These are phyloP conservation scores for Procapra przewalskii DNA, from an alignment of 2,113 vertebrate species.

Conservation along the genomic window DNA sequence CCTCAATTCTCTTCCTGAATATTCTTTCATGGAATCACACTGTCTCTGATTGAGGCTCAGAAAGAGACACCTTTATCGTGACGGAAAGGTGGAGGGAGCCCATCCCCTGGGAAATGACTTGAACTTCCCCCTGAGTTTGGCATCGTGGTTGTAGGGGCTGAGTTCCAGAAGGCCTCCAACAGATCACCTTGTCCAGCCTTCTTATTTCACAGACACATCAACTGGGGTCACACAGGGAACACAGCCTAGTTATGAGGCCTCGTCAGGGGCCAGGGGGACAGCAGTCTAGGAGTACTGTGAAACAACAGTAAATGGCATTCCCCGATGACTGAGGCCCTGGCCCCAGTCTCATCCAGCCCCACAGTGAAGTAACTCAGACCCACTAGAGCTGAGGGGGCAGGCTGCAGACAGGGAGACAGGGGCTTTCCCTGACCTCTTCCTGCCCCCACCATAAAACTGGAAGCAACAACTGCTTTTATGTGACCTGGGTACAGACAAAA, in stretches of 20 bases:
- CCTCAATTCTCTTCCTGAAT: neutral
- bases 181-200: neutral
- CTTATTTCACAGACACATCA: neutral
- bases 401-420: neutral
- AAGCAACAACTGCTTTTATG: neutral
- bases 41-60: neutral
- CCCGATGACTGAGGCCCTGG: neutral
- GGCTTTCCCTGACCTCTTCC: neutral
- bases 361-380: neutral
- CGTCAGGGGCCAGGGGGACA: accelerated
- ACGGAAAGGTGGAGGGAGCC: neutral
- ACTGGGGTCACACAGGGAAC: neutral
- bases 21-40: neutral
- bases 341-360: neutral
- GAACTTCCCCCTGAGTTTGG: neutral
- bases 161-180: neutral
- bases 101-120: neutral
- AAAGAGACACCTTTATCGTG: neutral
- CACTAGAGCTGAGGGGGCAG: neutral
- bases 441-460: neutral
- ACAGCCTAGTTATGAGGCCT: neutral
- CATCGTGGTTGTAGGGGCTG: neutral
- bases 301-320: neutral
- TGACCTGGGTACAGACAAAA: neutral
- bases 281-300: neutral